Evolutionary conservation across 2,888 invertebrate genomes (phyloP).

Genomic region (Cactoblastis cactorum): DNA sequence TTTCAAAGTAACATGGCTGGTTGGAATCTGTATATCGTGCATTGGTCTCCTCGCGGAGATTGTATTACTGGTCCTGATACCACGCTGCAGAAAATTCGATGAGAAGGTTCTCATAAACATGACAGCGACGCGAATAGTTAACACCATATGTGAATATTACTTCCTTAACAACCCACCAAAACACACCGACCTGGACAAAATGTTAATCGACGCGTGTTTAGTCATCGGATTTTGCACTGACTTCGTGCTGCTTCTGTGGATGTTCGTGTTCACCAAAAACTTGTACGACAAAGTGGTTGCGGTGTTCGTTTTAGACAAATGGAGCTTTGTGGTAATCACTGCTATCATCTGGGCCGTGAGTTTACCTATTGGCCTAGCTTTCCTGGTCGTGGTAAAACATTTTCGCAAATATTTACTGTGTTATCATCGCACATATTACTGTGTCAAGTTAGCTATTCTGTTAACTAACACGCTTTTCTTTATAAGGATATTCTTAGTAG

Average conservation of each 20-base stretch:
- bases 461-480: constrained; percentile 44
- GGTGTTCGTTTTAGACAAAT: constrained; percentile 38
- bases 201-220: constrained; percentile 24
- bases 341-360: constrained; percentile 38
- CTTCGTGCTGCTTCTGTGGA: constrained; percentile 45
- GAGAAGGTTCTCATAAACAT: constrained; percentile 50
- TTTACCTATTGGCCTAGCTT: constrained; percentile 33
- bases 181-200: not conserved
- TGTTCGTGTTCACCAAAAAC: constrained; percentile 56
- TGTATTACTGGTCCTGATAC: constrained; percentile 31
- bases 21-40: constrained; percentile 40
- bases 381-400: constrained; percentile 20
- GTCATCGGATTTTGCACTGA: constrained; percentile 45
- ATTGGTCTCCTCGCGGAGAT: constrained; percentile 39
- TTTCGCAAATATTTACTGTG: constrained; percentile 20
- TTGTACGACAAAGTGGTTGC: constrained; percentile 54
- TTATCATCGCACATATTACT: constrained; percentile 35
- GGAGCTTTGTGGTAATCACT: constrained; percentile 30
- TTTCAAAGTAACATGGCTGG: constrained; percentile 32
- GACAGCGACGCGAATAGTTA: constrained; percentile 43
- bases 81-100: constrained; percentile 46
- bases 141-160: constrained; percentile 39
- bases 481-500: constrained; percentile 42
- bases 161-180: constrained; percentile 18
- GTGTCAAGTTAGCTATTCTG: constrained; percentile 43